phyloP scores from a whole-genome alignment of 2,797 vertebrate species.

The Phataginus tricuspis region DNA sequence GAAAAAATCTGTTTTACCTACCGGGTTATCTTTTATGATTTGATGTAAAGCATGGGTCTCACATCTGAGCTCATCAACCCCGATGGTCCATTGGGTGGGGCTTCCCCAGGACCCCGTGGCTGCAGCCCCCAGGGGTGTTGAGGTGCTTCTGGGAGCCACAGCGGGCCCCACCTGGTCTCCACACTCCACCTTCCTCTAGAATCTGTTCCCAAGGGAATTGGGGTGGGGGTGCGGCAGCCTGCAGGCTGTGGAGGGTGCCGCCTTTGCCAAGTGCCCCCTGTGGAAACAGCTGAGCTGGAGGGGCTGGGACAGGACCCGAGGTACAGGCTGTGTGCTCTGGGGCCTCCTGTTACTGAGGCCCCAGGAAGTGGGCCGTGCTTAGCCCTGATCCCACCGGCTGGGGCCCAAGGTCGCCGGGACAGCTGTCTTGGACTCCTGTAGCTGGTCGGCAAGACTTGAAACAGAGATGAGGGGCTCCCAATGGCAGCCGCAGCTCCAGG shows the following conservation, averaged over 20 bases:
- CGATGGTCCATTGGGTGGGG: rapidly evolving
- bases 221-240: rapidly evolving
- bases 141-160: rapidly evolving
- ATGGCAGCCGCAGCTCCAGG: no score
- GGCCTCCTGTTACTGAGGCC: background rate
- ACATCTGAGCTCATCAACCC: background rate
- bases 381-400: background rate
- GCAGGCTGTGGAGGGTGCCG: rapidly evolving
- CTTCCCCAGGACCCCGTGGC: rapidly evolving
- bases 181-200: background rate
- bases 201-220: background rate
- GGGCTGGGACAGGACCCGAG: rapidly evolving
- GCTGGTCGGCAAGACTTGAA: no score
- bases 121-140: background rate
- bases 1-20: background rate
- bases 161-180: background rate
- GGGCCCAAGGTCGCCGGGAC: no score
- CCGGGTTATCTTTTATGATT: no score
- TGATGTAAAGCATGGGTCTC: background rate
- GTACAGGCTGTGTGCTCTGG: rapidly evolving
- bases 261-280: rapidly evolving
- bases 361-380: background rate
- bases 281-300: background rate
- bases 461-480: no score
- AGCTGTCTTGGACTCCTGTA: no score